Evolutionary conservation across 2,113 vertebrate genomes (phyloP), one percentile per base, ranked within the genome.

Genomic region (Syrrhaptes paradoxus): DNA sequence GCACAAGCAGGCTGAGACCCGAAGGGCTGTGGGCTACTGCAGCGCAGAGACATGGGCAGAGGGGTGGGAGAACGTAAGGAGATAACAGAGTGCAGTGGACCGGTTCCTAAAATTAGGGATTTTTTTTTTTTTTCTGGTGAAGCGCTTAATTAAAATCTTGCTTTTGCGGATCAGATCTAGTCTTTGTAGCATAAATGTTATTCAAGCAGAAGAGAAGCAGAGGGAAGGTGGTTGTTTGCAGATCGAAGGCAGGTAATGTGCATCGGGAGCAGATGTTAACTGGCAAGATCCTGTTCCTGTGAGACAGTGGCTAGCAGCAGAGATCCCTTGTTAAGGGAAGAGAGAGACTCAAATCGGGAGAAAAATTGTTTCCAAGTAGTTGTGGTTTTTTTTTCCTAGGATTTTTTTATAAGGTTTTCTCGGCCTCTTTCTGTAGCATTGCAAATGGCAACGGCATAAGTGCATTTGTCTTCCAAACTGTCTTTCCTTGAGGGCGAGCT

Each of bases 401-500:
- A 32, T 5, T 49, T 36, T 78, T 71, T 67, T 7, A 6, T 31
- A 43, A 92, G 72, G 79, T 48, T 86, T 93, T n/a, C 68, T 82
- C 10, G 6, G 41, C 67, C 68, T 8, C 52, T 74, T 62, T 75
- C 32, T 32, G 62, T 7, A 94, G 81, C 72, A 48, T 17, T 89
- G 77, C 86, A 91, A 62, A 90, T 38, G 77, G 75, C 82, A 67
- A 82, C 29, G 32, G 46, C 54, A 61, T 95, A 94, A 95, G 93
- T 93, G 70, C 96, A 90, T 97, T 96, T 96, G 94, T 95, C 82
- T 96, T 94, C 81, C 81, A 90, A 95, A 94, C 72, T 66, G 52
- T 32, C 72, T 90, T 85, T 96, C 92, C 93, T 97, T 73, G 75
- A 96, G 95, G 91, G 95, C 89, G 91, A 73, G 65, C 87, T 96